A percentile compares a stretch with the other conserved stretches of the same genome.
Conservation (phyloP, 2,113 vertebrate genomes). For the Rissa tridactyla region DNA sequence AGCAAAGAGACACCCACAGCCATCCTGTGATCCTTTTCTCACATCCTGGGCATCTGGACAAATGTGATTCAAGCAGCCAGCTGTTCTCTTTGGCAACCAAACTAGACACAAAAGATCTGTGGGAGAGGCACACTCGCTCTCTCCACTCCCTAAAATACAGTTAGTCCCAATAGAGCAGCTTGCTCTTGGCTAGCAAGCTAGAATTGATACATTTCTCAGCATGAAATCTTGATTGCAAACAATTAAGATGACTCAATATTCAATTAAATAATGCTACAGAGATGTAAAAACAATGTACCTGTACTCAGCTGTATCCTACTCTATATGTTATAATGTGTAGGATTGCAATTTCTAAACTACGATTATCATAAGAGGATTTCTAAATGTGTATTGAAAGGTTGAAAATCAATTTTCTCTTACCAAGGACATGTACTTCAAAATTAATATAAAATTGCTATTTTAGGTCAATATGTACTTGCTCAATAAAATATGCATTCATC, state of each 20-base stretch:
- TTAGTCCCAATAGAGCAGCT: neutral
- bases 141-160: neutral
- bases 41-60: neutral
- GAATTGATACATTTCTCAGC: neutral
- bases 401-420: conserved; percentile 27
- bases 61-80: neutral
- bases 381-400: neutral
- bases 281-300: neutral
- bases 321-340: neutral
- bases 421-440: neutral
- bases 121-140: rapidly evolving
- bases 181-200: neutral
- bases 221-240: neutral
- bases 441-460: neutral
- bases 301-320: neutral
- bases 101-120: neutral
- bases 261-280: neutral
- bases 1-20: neutral
- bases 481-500: conserved; percentile 25
- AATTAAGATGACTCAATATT: neutral
- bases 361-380: neutral
- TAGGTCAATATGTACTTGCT: neutral
- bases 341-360: neutral
- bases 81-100: neutral
- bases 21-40: neutral